These are phyloP conservation scores for Agapornis roseicollis DNA, from an alignment of 2,113 vertebrate species.

Conservation along the genomic window DNA sequence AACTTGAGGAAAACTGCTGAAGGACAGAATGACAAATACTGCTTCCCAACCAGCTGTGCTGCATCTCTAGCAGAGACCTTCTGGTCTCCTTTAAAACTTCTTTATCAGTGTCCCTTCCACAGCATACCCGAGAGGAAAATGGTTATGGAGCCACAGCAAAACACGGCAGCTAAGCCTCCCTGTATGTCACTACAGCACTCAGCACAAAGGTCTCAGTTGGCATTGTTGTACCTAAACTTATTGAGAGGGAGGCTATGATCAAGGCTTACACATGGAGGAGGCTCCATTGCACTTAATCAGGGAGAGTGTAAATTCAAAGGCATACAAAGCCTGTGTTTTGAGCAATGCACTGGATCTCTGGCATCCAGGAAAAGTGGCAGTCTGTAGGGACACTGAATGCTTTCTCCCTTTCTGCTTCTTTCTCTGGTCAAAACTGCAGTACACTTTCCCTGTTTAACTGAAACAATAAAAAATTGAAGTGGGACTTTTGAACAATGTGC, in stretches of 20 bases:
- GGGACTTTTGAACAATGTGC: neutral
- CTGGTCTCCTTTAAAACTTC: neutral
- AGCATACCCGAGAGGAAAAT: neutral
- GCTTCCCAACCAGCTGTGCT: neutral
- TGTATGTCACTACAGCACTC: too few relatives aligned
- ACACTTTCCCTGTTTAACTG: neutral
- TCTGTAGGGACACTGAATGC: neutral
- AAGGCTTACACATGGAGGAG: neutral
- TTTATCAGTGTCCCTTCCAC: neutral
- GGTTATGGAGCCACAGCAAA: neutral
- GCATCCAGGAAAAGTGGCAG: neutral
- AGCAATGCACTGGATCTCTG: neutral
- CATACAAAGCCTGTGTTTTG: neutral
- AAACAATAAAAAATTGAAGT: neutral
- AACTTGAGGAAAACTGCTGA: neutral
- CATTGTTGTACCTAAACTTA: neutral
- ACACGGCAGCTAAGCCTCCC: fast-evolving
- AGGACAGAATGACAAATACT: neutral
- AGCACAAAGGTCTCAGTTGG: neutral
- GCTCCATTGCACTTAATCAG: neutral
- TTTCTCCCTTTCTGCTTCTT: neutral
- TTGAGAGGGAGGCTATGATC: neutral
- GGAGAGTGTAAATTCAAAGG: neutral
- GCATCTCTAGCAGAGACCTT: neutral
- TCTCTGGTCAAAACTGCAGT: neutral